phyloP scores from a whole-genome alignment of 2,113 vertebrate genomes.

The Callospermophilus lateralis region DNA sequence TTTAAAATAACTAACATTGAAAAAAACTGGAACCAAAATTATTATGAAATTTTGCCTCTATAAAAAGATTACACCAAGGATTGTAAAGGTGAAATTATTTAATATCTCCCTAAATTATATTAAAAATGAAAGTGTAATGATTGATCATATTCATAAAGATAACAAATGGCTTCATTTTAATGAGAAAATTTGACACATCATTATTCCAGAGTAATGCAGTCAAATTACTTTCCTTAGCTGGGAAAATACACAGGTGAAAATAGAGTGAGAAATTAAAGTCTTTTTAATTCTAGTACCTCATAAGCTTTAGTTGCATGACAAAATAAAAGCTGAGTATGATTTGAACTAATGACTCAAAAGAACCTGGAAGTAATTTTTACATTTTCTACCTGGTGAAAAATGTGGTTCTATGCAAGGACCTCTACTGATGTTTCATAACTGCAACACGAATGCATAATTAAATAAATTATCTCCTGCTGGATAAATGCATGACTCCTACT shows the following conservation, averaged over 20 bases:
- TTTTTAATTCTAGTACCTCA: not conserved
- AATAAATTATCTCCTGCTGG: not conserved
- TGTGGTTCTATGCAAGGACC: not conserved
- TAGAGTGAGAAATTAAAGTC: slow-evolving; percentile 18
- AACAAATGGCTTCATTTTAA: slow-evolving; percentile 70
- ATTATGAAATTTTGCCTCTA: not conserved
- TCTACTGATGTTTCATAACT: not conserved
- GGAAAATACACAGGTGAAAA: not conserved
- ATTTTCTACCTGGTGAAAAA: not conserved
- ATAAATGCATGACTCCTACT: not conserved
- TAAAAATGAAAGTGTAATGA: slow-evolving; percentile 36
- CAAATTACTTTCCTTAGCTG: slow-evolving; percentile 48
- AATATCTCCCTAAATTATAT: slow-evolving; percentile 19
- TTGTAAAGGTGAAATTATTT: slow-evolving; percentile 50
- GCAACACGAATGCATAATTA: slow-evolving; percentile 31
- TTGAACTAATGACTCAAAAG: slow-evolving; percentile 45
- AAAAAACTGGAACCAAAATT: not conserved
- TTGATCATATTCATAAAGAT: slow-evolving; percentile 59
- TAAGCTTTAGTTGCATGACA: not conserved
- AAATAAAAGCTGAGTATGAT: not conserved
- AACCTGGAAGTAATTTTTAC: slow-evolving; percentile 21
- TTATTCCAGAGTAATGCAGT: slow-evolving; percentile 59
- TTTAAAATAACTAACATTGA: slow-evolving; percentile 12
- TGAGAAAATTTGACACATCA: slow-evolving; percentile 66
- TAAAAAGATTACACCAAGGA: not conserved